phyloP scores from a whole-genome alignment of 2,888 invertebrate species.

The Troilus luridus region DNA sequence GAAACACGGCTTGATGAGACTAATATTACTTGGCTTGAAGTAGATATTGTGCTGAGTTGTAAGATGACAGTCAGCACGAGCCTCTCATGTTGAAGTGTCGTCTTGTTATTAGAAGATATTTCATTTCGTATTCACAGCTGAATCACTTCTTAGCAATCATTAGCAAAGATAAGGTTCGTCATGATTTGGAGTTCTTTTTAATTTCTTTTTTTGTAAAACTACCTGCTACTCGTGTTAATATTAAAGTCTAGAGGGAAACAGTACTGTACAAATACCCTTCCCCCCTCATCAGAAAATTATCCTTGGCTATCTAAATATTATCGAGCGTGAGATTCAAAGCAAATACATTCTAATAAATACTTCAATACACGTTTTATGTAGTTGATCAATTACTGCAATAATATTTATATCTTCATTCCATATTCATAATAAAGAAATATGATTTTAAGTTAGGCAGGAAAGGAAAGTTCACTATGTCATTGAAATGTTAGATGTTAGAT shows the following conservation, averaged over 20 bases:
- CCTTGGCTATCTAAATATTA: no score
- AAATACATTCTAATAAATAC: no score
- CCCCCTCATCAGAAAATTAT: no score
- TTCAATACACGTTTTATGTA: no score
- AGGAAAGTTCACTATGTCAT: no score
- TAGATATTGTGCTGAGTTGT: not conserved
- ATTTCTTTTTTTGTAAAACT: not conserved
- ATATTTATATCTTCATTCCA: no score
- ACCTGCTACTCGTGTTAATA: not conserved
- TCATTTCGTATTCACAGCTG: constrained; percentile 19
- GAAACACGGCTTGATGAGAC: not conserved
- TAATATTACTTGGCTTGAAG: not conserved
- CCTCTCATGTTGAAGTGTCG: not conserved
- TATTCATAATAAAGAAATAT: no score
- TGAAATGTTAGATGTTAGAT: no score
- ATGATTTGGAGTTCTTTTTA: not conserved
- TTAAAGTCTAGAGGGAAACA: not conserved
- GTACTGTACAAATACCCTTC: no score
- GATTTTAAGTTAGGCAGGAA: no score
- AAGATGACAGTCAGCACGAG: not conserved
- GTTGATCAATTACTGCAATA: no score
- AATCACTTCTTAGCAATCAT: not conserved
- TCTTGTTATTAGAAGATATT: not conserved
- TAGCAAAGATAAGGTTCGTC: not conserved
- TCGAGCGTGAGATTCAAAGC: no score